Evolutionary conservation across 2,888 invertebrate species (phyloP).

Genomic region (Hemithea aestivaria): DNA sequence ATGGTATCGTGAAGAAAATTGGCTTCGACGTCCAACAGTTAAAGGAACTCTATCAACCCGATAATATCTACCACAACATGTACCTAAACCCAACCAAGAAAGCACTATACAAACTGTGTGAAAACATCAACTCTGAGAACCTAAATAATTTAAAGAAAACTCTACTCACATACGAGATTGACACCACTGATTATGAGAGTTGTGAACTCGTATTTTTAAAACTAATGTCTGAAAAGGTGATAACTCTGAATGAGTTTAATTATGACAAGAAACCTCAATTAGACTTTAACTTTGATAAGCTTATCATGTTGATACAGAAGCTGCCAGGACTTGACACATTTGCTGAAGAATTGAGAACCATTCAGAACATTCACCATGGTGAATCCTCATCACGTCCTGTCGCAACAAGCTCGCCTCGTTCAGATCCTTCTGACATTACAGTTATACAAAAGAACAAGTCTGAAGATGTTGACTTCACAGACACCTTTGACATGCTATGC

Average conservation of each 20-base stretch:
- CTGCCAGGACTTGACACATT: slow-evolving; percentile 43
- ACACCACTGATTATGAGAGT: slow-evolving; percentile 49
- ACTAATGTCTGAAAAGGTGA: slow-evolving; percentile 59
- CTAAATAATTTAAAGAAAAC: slow-evolving; percentile 52
- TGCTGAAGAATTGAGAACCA: slow-evolving; percentile 40
- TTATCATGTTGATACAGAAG: slow-evolving; percentile 52
- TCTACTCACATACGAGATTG: slow-evolving; percentile 47
- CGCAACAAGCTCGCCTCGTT: slow-evolving; percentile 25
- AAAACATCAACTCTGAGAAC: slow-evolving; percentile 48
- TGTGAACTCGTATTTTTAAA: slow-evolving; percentile 62
- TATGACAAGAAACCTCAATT: slow-evolving; percentile 30
- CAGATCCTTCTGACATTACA: slow-evolving; percentile 7
- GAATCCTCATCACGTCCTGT: slow-evolving; percentile 18
- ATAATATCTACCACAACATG: slow-evolving; percentile 38
- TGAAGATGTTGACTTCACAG: slow-evolving; percentile 37
- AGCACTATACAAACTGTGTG: slow-evolving; percentile 60
- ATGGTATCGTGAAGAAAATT: slow-evolving; percentile 55
- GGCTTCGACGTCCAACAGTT: slow-evolving; percentile 50
- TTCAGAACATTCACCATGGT: slow-evolving; percentile 41
- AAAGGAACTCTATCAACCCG: slow-evolving; percentile 47
- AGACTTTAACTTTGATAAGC: slow-evolving; percentile 40
- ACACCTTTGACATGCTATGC: slow-evolving; percentile 40
- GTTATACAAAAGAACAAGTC: background rate
- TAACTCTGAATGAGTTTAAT: slow-evolving; percentile 36
- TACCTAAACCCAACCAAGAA: slow-evolving; percentile 61